A percentile compares a stretch with the other conserved stretches of the same genome.
Evolutionary conservation across 2,113 vertebrate species (phyloP).

Genomic region (Sula dactylatra): DNA sequence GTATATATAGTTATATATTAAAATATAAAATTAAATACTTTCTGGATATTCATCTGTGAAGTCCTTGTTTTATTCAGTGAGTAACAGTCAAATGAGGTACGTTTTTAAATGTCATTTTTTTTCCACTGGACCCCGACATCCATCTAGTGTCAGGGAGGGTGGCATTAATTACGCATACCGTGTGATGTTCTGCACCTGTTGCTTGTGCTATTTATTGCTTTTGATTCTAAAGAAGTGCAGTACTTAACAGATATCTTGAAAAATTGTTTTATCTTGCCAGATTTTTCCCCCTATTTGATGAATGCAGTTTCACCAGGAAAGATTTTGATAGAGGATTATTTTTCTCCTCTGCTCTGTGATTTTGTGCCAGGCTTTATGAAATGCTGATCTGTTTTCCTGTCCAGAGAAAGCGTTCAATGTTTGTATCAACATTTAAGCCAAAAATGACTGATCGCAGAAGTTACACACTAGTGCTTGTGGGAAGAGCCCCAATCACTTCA

Average conservation of each 20-base stretch:
- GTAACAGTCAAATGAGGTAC: not conserved
- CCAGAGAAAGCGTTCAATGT: not conserved
- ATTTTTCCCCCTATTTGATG: not conserved
- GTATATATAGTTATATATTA: not conserved
- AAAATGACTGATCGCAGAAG: not conserved
- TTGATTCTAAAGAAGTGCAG: not conserved
- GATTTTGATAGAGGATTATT: not conserved
- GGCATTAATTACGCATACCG: not conserved
- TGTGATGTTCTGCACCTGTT: not conserved
- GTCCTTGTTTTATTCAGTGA: not conserved
- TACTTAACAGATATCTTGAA: not conserved
- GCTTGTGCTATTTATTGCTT: not conserved
- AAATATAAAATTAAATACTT: not conserved
- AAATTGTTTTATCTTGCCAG: not conserved
- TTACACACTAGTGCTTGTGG: not conserved
- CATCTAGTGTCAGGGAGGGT: not conserved
- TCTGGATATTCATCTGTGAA: not conserved
- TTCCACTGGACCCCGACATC: not conserved
- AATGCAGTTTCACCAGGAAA: not conserved
- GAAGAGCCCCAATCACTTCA: not conserved
- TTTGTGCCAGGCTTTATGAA: constrained; percentile 9
- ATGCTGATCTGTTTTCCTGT: not conserved
- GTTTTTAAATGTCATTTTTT: not conserved
- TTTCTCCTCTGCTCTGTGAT: not conserved
- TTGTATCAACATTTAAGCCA: not conserved